A percentile compares a stretch with the other conserved stretches of the same genome.
phyloP scores from a whole-genome alignment of 2,113 vertebrate species.

The Dipodomys spectabilis region DNA sequence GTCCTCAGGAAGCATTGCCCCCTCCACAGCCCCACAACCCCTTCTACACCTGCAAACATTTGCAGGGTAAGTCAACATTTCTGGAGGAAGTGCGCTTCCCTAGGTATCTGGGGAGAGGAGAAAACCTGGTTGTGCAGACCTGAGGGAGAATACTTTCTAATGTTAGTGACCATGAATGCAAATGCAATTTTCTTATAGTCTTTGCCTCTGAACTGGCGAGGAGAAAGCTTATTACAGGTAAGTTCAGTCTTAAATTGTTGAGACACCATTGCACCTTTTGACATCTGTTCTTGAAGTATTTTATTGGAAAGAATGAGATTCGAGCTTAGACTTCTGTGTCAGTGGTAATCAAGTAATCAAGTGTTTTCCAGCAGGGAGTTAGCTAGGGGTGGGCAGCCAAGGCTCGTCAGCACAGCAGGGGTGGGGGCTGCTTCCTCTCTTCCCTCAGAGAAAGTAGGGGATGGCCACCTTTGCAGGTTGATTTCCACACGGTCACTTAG shows the following conservation, averaged over 20 bases:
- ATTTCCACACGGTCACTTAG: no score
- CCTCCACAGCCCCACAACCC: accelerated
- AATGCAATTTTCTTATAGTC: not conserved
- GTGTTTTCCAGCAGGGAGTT: not conserved
- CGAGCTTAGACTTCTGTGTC: accelerated
- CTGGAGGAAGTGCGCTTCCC: not conserved
- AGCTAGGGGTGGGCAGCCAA: no score
- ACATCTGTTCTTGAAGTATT: not conserved
- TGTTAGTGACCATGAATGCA: not conserved
- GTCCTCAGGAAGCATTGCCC: not conserved
- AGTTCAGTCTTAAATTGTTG: not conserved
- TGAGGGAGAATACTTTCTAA: no score
- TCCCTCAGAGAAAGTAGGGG: no score
- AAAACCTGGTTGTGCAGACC: no score
- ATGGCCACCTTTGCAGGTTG: no score
- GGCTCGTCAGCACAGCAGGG: no score
- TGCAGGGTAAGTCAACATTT: not conserved
- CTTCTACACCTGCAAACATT: accelerated
- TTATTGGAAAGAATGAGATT: not conserved
- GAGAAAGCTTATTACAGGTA: not conserved
- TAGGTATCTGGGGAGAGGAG: not conserved
- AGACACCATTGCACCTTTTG: not conserved
- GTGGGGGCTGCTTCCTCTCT: no score
- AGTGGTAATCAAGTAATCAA: not conserved
- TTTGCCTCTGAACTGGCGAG: not conserved